phyloP scores from a whole-genome alignment of 2,113 vertebrate genomes.

The Camelus dromedarius region DNA sequence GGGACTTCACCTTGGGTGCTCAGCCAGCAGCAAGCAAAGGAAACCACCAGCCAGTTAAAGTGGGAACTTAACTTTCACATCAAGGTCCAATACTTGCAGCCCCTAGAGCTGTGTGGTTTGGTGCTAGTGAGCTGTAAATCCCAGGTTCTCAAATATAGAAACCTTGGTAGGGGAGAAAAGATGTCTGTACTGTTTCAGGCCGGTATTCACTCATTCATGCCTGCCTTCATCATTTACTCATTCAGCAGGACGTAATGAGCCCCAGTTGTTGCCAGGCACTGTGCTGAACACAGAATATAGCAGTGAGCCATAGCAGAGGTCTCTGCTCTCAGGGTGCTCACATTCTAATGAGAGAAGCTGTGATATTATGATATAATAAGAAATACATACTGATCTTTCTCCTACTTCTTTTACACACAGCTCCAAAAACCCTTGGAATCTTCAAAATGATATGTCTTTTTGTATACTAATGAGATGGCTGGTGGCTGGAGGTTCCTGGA shows the following conservation, averaged over 20 bases:
- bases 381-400: not conserved
- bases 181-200: not conserved
- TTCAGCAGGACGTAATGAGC: not conserved
- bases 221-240: not conserved
- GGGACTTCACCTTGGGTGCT: not conserved
- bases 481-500: not conserved
- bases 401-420: not conserved
- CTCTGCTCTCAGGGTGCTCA: not conserved
- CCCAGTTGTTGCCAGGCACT: not conserved
- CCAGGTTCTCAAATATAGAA: not conserved
- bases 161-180: not conserved
- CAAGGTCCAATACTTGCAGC: not conserved
- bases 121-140: not conserved
- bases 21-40: not conserved
- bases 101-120: slow-evolving; percentile 1
- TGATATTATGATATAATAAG: not conserved
- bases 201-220: not conserved
- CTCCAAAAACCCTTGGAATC: not conserved
- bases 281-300: not conserved
- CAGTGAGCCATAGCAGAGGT: not conserved
- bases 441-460: not conserved
- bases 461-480: not conserved
- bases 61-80: not conserved
- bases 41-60: not conserved
- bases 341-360: not conserved